phyloP scores from a whole-genome alignment of 92 coral and sea anemone genomes.

The Umimayanthus kanabou region DNA sequence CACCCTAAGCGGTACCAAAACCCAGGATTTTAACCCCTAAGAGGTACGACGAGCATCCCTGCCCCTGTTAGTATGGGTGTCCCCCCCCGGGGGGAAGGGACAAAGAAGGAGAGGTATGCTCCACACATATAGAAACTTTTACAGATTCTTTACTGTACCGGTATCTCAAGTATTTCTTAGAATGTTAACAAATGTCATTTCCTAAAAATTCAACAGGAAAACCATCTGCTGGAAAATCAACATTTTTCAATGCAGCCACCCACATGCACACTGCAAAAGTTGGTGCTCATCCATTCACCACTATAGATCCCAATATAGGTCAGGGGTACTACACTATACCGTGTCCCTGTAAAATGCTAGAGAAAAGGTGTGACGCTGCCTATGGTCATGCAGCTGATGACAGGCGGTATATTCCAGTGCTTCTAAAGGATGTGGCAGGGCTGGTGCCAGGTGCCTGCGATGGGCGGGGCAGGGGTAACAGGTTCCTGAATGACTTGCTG shows the following conservation, averaged over 20 bases:
- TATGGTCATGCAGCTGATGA: constrained; percentile 75
- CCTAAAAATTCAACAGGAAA: constrained; percentile 56
- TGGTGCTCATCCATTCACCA: constrained; percentile 85
- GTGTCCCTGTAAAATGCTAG: constrained; percentile 67
- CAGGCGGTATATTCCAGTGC: constrained; percentile 71
- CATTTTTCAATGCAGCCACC: constrained; percentile 84
- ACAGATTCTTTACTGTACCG: too few relatives aligned
- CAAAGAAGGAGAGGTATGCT: too few relatives aligned
- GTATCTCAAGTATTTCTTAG: too few relatives aligned
- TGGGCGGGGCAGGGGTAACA: constrained; percentile 83
- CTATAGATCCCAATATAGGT: constrained; percentile 84
- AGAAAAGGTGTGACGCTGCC: constrained; percentile 62
- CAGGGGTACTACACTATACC: constrained; percentile 74
- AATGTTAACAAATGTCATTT: too few relatives aligned
- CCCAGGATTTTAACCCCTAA: too few relatives aligned
- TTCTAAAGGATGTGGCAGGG: constrained; percentile 87
- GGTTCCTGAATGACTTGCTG: constrained; percentile 77
- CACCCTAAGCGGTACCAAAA: too few relatives aligned
- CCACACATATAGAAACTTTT: too few relatives aligned
- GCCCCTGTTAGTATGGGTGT: too few relatives aligned
- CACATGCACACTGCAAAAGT: constrained; percentile 71
- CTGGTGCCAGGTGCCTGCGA: constrained; percentile 91
- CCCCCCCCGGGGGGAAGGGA: too few relatives aligned
- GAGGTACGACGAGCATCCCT: too few relatives aligned
- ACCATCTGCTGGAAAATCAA: constrained; percentile 89